Evolutionary conservation across 2,888 invertebrate genomes (phyloP).

Genomic region (Allygus modestus): DNA sequence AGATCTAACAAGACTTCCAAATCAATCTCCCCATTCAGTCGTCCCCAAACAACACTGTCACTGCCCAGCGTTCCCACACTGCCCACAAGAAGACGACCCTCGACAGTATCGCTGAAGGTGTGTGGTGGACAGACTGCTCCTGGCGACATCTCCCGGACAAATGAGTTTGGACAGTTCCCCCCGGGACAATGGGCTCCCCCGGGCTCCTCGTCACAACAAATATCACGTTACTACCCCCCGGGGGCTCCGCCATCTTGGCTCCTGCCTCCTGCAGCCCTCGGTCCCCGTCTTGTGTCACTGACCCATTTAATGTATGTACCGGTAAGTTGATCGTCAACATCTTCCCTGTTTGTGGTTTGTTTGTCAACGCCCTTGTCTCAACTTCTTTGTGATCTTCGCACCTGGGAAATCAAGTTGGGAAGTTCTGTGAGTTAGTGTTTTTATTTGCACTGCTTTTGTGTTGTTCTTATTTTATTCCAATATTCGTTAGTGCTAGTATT

Average conservation of each 20-base stretch:
- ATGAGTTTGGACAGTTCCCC: conserved; percentile 41
- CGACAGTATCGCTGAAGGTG: background rate
- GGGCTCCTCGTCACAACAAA: conserved; percentile 27
- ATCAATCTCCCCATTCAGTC: background rate
- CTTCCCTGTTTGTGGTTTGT: conserved; percentile 11
- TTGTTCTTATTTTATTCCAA: too few relatives aligned
- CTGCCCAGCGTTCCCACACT: conserved; percentile 10
- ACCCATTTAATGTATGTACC: background rate
- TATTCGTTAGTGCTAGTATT: too few relatives aligned
- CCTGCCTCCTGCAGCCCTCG: background rate
- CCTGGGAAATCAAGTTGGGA: too few relatives aligned
- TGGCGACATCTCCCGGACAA: conserved; percentile 37
- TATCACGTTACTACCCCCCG: conserved; percentile 34
- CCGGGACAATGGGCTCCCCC: conserved; percentile 12
- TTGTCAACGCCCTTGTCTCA: background rate
- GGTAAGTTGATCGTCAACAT: conserved; percentile 46
- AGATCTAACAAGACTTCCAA: too few relatives aligned
- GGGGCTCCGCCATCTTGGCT: conserved; percentile 50
- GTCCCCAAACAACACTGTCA: background rate
- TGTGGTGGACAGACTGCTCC: background rate
- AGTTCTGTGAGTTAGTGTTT: too few relatives aligned
- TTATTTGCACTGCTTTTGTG: too few relatives aligned
- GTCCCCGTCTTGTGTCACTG: background rate
- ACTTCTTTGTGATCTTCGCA: too few relatives aligned
- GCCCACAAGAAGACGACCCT: background rate